Percentiles rank a stretch among this genome's conserved stretches.
Conservation (phyloP, 2,888 invertebrate species). For the Drosophila anomalata region DNA sequence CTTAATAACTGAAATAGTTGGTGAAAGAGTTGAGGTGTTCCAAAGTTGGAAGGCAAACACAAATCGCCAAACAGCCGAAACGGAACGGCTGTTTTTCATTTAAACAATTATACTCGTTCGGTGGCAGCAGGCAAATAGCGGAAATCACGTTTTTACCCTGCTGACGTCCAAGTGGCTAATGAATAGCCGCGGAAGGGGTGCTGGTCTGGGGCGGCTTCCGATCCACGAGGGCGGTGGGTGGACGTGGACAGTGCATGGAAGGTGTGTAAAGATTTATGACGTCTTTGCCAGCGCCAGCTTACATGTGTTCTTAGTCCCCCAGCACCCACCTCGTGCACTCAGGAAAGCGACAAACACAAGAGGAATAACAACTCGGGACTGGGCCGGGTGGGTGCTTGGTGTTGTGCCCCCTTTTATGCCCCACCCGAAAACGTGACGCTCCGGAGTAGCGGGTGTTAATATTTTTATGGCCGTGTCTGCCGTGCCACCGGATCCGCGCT, state of each 20-base stretch:
- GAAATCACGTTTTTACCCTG: conserved; percentile 72
- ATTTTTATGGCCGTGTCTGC: conserved; percentile 49
- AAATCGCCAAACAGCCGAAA: conserved; percentile 30
- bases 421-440: conserved; percentile 64
- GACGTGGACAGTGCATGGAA: conserved; percentile 47
- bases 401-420: conserved; percentile 9
- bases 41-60: neutral
- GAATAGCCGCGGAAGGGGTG: conserved; percentile 7
- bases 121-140: conserved; percentile 54
- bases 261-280: conserved; percentile 73
- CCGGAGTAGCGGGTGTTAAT: conserved; percentile 62
- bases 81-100: neutral
- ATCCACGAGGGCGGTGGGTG: conserved; percentile 39
- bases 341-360: conserved; percentile 20
- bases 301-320: conserved; percentile 57
- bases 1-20: neutral
- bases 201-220: conserved; percentile 44
- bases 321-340: neutral
- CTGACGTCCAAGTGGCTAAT: conserved; percentile 56
- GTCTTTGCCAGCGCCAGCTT: conserved; percentile 54
- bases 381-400: conserved; percentile 44
- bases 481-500: conserved; percentile 22
- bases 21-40: neutral
- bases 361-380: conserved; percentile 53
- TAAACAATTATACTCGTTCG: conserved; percentile 54